Percentiles rank a stretch among this genome's conserved stretches.
These are phyloP conservation scores for Betta splendens DNA, from an alignment of 2,797 vertebrate species.

Conservation along the genomic window DNA sequence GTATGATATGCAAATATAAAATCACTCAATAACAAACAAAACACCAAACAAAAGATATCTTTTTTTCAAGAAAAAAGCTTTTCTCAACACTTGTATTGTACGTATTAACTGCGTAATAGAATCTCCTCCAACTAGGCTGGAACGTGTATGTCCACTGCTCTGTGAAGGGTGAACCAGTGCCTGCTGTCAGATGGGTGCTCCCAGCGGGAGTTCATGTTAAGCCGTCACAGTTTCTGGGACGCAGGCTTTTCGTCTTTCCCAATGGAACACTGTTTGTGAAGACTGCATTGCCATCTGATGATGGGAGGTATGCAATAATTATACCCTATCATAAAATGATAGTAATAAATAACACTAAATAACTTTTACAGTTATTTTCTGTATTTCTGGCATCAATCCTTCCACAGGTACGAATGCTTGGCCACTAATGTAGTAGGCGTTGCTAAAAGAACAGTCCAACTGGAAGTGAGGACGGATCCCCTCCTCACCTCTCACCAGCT, in stretches of 20 bases:
- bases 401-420: constrained; percentile 77
- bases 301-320: constrained; percentile 68
- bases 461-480: constrained; percentile 72
- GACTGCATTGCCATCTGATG: constrained; percentile 68
- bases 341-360: too few relatives aligned
- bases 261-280: constrained; percentile 83
- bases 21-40: background rate
- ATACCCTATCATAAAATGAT: background rate
- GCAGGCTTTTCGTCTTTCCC: constrained; percentile 81
- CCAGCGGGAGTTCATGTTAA: constrained; percentile 76
- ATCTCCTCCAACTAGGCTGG: constrained; percentile 55
- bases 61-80: background rate
- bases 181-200: constrained; percentile 80
- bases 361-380: too few relatives aligned
- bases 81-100: background rate
- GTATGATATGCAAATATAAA: constrained; percentile 39
- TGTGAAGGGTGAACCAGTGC: constrained; percentile 78
- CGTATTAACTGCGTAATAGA: constrained; percentile 8
- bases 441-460: constrained; percentile 72
- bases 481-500: constrained; percentile 41
- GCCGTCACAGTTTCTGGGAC: constrained; percentile 80
- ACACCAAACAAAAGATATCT: too few relatives aligned
- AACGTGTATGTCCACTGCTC: constrained; percentile 81
- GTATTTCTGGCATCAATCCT: constrained; percentile 7
- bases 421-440: constrained; percentile 79